These are phyloP conservation scores for Thymallus thymallus DNA, from an alignment of 2,113 vertebrate species.

Conservation along the genomic window DNA sequence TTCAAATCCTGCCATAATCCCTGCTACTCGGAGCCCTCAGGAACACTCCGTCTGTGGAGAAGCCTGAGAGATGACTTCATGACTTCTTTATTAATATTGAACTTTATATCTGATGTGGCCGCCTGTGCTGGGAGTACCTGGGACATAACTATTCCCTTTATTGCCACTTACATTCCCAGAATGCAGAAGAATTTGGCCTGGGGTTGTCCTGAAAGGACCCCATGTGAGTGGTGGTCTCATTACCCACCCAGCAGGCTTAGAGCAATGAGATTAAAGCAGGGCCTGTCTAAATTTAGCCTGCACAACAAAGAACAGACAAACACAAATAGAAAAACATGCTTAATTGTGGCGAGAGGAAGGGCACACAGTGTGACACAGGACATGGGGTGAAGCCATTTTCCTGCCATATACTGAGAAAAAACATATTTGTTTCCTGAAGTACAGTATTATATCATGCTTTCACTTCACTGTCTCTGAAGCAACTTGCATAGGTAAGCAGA, in stretches of 20 bases:
- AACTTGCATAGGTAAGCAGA: no score
- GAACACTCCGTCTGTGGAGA: neutral
- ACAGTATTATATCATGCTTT: no score
- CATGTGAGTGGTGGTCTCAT: constrained; percentile 11
- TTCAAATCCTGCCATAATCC: constrained; percentile 8
- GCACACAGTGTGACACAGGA: neutral
- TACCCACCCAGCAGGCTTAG: constrained; percentile 15
- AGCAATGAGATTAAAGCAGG: constrained; percentile 49
- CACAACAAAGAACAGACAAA: constrained; percentile 39
- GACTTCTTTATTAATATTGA: neutral
- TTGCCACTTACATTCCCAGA: neutral
- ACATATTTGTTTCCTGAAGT: neutral
- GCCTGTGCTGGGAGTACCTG: neutral
- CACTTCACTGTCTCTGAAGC: no score
- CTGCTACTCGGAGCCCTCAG: neutral
- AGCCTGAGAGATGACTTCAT: neutral
- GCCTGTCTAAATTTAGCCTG: constrained; percentile 40
- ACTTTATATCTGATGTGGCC: neutral
- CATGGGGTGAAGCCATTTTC: neutral
- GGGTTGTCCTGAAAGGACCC: neutral
- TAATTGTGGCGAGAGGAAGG: constrained; percentile 13
- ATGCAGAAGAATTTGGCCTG: neutral
- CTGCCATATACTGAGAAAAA: neutral
- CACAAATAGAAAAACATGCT: constrained; percentile 37
- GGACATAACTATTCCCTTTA: neutral